phyloP scores from a whole-genome alignment of 2,888 invertebrate genomes.

The Pseudanteris insignis region DNA sequence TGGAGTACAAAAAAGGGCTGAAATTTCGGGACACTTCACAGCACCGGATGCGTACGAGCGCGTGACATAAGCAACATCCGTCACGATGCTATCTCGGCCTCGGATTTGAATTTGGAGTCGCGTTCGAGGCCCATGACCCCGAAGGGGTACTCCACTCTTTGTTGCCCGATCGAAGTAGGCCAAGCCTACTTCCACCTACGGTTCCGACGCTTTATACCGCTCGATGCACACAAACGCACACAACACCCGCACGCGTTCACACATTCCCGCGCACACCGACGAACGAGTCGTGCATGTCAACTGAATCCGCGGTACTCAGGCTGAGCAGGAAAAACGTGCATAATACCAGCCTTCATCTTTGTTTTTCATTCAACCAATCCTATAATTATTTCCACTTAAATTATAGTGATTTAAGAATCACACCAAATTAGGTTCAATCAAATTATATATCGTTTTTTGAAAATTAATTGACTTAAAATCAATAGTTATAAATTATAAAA shows the following conservation, averaged over 20 bases:
- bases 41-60: conserved; percentile 33
- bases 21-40: conserved; percentile 15
- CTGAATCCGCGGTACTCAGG: too few relatives aligned
- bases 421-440: too few relatives aligned
- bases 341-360: too few relatives aligned
- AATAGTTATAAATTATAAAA: too few relatives aligned
- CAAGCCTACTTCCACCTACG: conserved; percentile 56
- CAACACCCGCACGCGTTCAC: background rate
- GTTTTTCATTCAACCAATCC: too few relatives aligned
- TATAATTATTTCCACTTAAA: too few relatives aligned
- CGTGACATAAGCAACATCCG: conserved; percentile 45
- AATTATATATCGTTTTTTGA: too few relatives aligned
- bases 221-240: background rate
- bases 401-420: too few relatives aligned
- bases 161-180: conserved; percentile 55
- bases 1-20: conserved; percentile 14
- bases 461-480: too few relatives aligned
- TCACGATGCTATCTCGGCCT: conserved; percentile 36
- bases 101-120: conserved; percentile 49
- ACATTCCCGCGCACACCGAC: too few relatives aligned
- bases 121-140: conserved; percentile 51
- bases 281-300: too few relatives aligned
- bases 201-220: conserved; percentile 7
- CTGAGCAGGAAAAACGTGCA: too few relatives aligned
- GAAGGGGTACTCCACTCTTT: conserved; percentile 47